Conservation (phyloP, 1,140 invertebrate genomes). For the Bombus picipes region DNA sequence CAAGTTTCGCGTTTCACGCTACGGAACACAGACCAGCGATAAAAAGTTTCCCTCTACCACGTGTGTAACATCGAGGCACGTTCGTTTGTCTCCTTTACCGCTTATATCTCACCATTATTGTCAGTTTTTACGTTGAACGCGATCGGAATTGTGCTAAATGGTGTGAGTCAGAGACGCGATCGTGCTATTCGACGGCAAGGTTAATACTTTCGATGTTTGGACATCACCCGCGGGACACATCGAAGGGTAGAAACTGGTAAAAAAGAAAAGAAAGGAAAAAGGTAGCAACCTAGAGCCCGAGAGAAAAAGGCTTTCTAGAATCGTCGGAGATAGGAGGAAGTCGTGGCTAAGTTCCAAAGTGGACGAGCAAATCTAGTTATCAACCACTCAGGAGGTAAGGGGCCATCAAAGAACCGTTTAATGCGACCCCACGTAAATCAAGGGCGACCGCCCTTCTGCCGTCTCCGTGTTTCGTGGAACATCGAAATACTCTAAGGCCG, state of each 20-base stretch:
- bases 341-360: slow-evolving; percentile 73
- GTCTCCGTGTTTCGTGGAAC: slow-evolving; percentile 60
- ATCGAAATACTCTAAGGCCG: slow-evolving; percentile 67
- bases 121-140: too few relatives aligned
- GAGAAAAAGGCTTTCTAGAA: slow-evolving; percentile 14
- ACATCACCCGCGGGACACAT: background rate
- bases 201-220: background rate
- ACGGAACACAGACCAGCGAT: background rate
- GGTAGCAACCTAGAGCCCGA: slow-evolving; percentile 10
- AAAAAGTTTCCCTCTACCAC: slow-evolving; percentile 15
- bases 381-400: slow-evolving; percentile 73
- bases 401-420: slow-evolving; percentile 74
- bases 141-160: background rate
- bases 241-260: background rate
- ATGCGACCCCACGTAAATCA: slow-evolving; percentile 71
- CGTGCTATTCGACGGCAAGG: background rate
- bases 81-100: background rate
- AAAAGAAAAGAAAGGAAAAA: background rate
- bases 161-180: background rate
- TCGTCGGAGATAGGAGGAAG: slow-evolving; percentile 33
- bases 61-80: background rate
- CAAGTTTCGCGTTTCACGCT: slow-evolving; percentile 32
- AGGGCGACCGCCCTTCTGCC: slow-evolving; percentile 50
- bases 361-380: slow-evolving; percentile 74
- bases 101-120: background rate